Conservation (phyloP, 1,140 invertebrate species). For the Paralvinella palmiformis region DNA sequence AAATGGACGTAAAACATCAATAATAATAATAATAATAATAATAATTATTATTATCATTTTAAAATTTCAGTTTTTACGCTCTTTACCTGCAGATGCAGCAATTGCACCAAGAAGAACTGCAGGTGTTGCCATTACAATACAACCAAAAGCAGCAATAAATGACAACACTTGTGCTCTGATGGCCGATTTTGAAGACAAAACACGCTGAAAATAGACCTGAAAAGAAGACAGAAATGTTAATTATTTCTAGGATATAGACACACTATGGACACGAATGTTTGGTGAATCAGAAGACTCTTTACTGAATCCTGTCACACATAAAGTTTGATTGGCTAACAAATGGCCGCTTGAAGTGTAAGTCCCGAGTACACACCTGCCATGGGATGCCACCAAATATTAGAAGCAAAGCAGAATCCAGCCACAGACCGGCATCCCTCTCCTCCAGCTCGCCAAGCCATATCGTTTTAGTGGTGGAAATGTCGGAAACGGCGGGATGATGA, state of each 20-base stretch:
- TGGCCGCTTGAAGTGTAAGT: no score
- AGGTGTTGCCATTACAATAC: conserved; percentile 93
- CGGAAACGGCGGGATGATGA: conserved; percentile 72
- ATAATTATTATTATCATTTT: no score
- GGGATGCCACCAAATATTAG: conserved; percentile 96
- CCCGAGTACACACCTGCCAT: conserved; percentile 85
- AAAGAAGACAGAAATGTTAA: conserved; percentile 43
- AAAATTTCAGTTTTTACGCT: background rate
- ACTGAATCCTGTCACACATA: no score
- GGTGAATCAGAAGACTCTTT: background rate
- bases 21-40: no score
- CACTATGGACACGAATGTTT: no score
- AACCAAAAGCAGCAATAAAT: conserved; percentile 93
- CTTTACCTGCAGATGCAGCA: conserved; percentile 85
- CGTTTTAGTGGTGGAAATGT: background rate
- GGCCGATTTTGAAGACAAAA: conserved; percentile 90
- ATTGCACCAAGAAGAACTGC: conserved; percentile 94
- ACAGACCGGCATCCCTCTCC: conserved; percentile 44
- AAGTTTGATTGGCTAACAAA: no score
- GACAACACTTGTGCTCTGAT: conserved; percentile 86
- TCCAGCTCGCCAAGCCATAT: conserved; percentile 4
- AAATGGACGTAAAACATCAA: no score
- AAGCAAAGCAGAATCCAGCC: conserved; percentile 58
- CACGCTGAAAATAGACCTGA: conserved; percentile 95
- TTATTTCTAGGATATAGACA: background rate